Evolutionary conservation across 2,888 invertebrate species (phyloP), one percentile per base, ranked within the genome.

Genomic region (Lapara coniferarum): DNA sequence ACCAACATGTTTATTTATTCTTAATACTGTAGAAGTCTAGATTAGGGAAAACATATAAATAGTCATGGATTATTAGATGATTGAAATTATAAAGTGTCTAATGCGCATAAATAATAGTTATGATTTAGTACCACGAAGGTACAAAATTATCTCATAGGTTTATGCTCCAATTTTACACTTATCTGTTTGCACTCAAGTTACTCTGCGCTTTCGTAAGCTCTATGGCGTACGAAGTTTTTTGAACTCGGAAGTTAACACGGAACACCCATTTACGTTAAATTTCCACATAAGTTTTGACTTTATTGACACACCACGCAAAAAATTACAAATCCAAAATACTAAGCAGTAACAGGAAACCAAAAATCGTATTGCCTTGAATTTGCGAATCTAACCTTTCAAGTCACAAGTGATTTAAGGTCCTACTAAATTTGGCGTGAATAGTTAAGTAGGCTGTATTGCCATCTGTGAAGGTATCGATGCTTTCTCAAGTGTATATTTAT

Each of bases 91-190:
- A 7, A 5, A 37, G 37, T 8, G 37, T 37, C 37, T 37, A 37
- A 37, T 8, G 7, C 5, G 37, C 37, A 37, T 37, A 37, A 37
- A 37, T 37, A 37, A 37, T 37, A 37, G 5, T 37, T 37, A 7
- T 37, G 8, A 37, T 37, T 4, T 37, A 37, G 37, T 37, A 37
- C 37, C 5, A 37, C 2, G 37, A 37, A 37, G 37, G 4, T 37
- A 37, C 37, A 44, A 59, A 44, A 30, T 30, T 67, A 16, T 56
- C 67, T 12, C 37, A 44, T 53, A 49, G 14, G 14, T 25, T 49
- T 57, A 68, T 82, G 85, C 79, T 83, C 85, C 80, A 82, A 82
- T 86, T 85, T 79, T 76, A 73, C 72, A 73, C 80, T 86, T 88
- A 89, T 88, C 88, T 85, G 78, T 79, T 75, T 76, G 72, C 79